These are phyloP conservation scores for Meda fulgida DNA, from an alignment of 2,797 vertebrate genomes.

Conservation along the genomic window DNA sequence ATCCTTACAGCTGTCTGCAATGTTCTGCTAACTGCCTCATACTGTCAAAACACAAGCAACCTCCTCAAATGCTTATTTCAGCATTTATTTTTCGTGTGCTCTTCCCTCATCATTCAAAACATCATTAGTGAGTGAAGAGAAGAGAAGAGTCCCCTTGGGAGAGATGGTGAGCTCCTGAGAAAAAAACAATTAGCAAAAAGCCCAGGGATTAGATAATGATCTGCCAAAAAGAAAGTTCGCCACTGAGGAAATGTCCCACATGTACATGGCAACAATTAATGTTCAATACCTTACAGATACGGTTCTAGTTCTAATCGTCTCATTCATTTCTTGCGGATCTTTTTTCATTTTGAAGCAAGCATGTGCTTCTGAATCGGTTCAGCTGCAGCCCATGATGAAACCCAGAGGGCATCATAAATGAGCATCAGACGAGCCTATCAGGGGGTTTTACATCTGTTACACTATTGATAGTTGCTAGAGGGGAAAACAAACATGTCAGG, in stretches of 20 bases:
- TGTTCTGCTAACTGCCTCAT: background rate
- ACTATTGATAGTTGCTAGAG: slow-evolving; percentile 10
- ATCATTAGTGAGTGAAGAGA: slow-evolving; percentile 40
- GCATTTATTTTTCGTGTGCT: slow-evolving; percentile 40
- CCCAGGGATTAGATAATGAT: slow-evolving; percentile 45
- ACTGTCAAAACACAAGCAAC: slow-evolving; percentile 8
- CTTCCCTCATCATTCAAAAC: slow-evolving; percentile 42
- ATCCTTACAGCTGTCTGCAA: background rate
- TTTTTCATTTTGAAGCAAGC: slow-evolving; percentile 12
- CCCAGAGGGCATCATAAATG: background rate
- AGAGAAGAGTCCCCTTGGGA: slow-evolving; percentile 33
- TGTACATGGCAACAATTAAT: slow-evolving; percentile 21
- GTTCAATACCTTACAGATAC: slow-evolving; percentile 3
- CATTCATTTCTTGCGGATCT: slow-evolving; percentile 13
- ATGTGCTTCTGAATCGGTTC: slow-evolving; percentile 16
- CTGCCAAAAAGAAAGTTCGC: slow-evolving; percentile 9
- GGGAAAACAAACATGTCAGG: slow-evolving; percentile 19
- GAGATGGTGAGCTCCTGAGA: slow-evolving; percentile 42
- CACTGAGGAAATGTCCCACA: slow-evolving; percentile 5
- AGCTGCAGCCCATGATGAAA: slow-evolving; percentile 18
- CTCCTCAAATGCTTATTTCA: slow-evolving; percentile 39
- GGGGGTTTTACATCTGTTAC: slow-evolving; percentile 20
- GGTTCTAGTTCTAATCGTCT: background rate
- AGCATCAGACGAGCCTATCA: slow-evolving; percentile 6
- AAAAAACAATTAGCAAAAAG: slow-evolving; percentile 39